Evolutionary conservation across 1,140 invertebrate species (phyloP), one percentile per base, ranked within the genome.

Genomic region (Cydia amplana): DNA sequence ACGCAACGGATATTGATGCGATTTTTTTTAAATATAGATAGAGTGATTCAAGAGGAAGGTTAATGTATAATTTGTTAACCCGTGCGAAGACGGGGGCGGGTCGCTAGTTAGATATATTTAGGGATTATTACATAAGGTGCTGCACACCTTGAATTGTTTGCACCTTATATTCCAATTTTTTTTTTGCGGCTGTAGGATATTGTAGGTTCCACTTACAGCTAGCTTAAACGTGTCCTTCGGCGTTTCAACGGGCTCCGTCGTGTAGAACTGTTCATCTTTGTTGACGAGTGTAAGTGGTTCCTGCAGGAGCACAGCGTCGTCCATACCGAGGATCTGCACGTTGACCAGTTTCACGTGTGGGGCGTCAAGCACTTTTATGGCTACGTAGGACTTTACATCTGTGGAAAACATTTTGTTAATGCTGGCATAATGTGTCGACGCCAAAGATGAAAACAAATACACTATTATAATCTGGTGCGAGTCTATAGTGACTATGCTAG

Each of bases 211-310:
- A 84, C 55, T 82, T 78, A 89, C 87, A 25, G 70, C 46, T 74
- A 89, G 72, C 74, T 77, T 83, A 65, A 87, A 89, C 49, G 73
- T 76, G 2, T 67, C 46, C 14, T 55, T 77, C 9, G 83, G 85
- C 9, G 83, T 75, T n/a, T 72, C 7, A 46, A 84, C 78, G n/a
- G 72, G 25, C 1, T 82, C 74, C 0, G 82, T 83, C 7, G 73
- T 55, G 75, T 88, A 88, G 32, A 84, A 81, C 63, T 84, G 72
- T n/a, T 78, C 18, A 10, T 81, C 70, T 65, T 79, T 40, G 49
- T 82, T 60, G 9, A 83, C 12, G 64, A 82, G 60, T 67, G 70
- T 65, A 12, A 87, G 55, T 3, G 76, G 76, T 55, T 78, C 25
- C 28, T 79, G 74, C 40, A 5, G 10, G 6, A 87, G 65, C 5